Base-by-base conservation (phyloP, 35 echinoderm and acorn worm genomes). In the Apostichopus californicus region DNA sequence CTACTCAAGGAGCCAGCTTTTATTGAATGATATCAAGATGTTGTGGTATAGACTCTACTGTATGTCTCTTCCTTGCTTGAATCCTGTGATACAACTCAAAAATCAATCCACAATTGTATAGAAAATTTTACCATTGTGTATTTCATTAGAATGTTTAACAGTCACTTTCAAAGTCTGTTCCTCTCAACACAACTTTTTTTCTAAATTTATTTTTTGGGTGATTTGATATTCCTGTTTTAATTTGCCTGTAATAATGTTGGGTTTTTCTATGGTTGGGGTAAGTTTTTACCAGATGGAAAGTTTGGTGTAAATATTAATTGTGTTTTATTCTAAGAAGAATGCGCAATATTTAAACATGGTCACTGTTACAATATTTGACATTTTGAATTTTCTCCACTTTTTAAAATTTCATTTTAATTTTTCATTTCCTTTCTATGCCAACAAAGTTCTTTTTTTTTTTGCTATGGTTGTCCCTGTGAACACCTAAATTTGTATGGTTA, bases 301-400 rank as follows among this genome's bases (percentile, higher is more conserved):
- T 56, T 85, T 17, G 8, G 8, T 85, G 81, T 85, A 85, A 85
- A 85, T 85, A 85, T 58, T 21, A 85, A 85, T 85, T 85, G 81
- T 85, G 81, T 85, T 85, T 85, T 58, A 85, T 46, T 46, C 55
- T 85, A 85, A n/a, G 55, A 85, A 58, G 81, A 59, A 85, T 58
- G 81, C 81, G 81, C 81, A 85, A 85, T 85, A 85, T 85, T 85
- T 58, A 85, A 23, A 85, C 81, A 85, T 85, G 81, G 81, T 85
- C 81, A 85, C 81, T 59, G 57, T 85, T 60, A 85, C 34, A 46
- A 46, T 46, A 46, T 46, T 46, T 46, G 34, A 46, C 81, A 85
- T 85, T 85, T 85, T 61, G 58, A 61, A 61, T 61, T 46, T 46
- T 83, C 54, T 85, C 71, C 28, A n/a, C 81, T 18, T 59, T 60